A percentile compares a stretch with the other conserved stretches of the same genome.
Evolutionary conservation across 2,113 vertebrate genomes (phyloP).

Genomic region (Hystrix cristata): DNA sequence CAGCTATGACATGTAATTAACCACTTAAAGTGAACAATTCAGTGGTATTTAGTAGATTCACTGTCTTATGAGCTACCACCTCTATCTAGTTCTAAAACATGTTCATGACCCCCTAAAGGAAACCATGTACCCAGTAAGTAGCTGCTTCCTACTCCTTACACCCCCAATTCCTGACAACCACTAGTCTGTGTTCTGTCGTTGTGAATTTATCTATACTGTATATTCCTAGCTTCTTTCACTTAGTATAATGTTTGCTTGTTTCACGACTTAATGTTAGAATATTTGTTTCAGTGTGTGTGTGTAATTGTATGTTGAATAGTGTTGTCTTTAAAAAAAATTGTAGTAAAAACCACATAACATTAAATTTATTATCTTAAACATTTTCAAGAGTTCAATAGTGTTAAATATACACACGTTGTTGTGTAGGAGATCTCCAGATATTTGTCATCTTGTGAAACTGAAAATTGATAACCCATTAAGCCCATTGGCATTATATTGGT

Average conservation of each 20-base stretch:
- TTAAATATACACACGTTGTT: not conserved
- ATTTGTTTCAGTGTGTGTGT: not conserved
- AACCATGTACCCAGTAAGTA: not conserved
- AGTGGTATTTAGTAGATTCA: constrained; percentile 34
- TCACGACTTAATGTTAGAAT: not conserved
- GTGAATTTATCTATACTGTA: not conserved
- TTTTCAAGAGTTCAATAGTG: not conserved
- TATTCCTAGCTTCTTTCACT: not conserved
- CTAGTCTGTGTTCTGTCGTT: not conserved
- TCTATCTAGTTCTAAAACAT: not conserved
- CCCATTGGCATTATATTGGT: not conserved
- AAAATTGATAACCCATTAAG: not conserved
- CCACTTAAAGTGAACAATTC: constrained; percentile 17
- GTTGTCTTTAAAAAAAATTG: not conserved
- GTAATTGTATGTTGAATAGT: not conserved
- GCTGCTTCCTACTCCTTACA: not conserved
- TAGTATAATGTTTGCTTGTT: not conserved
- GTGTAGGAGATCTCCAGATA: not conserved
- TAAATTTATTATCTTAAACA: not conserved
- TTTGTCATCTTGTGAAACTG: not conserved
- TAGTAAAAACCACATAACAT: not conserved
- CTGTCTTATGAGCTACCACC: not conserved
- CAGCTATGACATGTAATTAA: not conserved
- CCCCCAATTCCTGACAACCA: not conserved
- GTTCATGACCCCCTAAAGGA: not conserved